These are phyloP conservation scores for Eulemur mongoz DNA, from an alignment of 2,797 vertebrate species.

Conservation along the genomic window DNA sequence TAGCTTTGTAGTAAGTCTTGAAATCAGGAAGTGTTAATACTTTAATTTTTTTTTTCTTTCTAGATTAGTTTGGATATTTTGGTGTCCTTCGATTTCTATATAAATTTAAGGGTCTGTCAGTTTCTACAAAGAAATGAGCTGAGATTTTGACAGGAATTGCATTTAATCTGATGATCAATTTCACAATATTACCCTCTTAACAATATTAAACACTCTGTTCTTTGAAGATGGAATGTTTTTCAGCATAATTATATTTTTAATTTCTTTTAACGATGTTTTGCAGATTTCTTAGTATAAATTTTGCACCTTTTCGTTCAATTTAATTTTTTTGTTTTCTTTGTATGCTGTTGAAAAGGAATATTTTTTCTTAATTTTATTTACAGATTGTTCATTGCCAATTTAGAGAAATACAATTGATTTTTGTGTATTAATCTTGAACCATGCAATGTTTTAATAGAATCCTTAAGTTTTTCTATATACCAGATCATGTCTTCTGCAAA, in stretches of 20 bases:
- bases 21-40: neutral
- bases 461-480: neutral
- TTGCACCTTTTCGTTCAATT: neutral
- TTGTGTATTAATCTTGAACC: neutral
- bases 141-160: neutral
- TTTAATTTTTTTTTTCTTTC: neutral
- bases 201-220: neutral
- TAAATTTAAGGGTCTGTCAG: neutral
- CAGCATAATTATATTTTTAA: neutral
- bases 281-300: neutral
- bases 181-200: neutral
- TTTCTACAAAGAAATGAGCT: neutral
- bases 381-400: neutral
- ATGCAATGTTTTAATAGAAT: neutral
- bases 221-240: neutral
- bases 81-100: neutral
- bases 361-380: neutral
- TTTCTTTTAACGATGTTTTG: neutral
- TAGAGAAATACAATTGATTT: neutral
- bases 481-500: neutral
- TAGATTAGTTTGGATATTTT: neutral
- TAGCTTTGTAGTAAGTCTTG: neutral
- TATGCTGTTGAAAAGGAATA: neutral
- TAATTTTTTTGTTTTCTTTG: neutral
- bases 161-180: neutral